A percentile compares a stretch with the other conserved stretches of the same genome.
These are phyloP conservation scores for Daubentonia madagascariensis DNA, from an alignment of 2,113 vertebrate species.

Conservation along the genomic window DNA sequence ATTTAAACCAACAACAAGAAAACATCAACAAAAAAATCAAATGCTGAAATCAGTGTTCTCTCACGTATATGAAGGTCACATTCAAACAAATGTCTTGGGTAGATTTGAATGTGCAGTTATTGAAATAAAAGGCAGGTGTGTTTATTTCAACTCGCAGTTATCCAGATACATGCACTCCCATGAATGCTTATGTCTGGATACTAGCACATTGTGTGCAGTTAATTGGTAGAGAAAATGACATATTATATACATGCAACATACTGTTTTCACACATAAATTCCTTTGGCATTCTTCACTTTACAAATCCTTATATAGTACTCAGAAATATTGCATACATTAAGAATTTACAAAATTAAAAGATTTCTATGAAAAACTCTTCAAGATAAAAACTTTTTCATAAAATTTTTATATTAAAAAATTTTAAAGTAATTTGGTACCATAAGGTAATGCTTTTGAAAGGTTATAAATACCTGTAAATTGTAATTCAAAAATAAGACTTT, in stretches of 20 bases:
- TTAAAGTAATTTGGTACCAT: constrained; percentile 46
- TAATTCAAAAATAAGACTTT: constrained; percentile 54
- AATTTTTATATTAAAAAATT: constrained; percentile 31
- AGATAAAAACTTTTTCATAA: constrained; percentile 55
- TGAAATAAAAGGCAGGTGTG: constrained; percentile 81
- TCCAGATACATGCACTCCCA: constrained; percentile 71
- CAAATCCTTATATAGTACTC: constrained; percentile 38
- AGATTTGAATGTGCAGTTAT: constrained; percentile 82
- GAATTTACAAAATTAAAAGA: constrained; percentile 40
- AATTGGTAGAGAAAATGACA: constrained; percentile 68
- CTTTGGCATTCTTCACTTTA: constrained; percentile 64
- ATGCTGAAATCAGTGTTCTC: constrained; percentile 62
- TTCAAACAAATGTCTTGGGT: constrained; percentile 81
- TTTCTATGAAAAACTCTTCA: constrained; percentile 49
- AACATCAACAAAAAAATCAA: constrained; percentile 61
- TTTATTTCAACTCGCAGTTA: constrained; percentile 78
- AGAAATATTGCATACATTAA: constrained; percentile 14
- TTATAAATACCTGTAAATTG: constrained; percentile 15
- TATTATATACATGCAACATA: constrained; percentile 48
- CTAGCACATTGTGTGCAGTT: constrained; percentile 58
- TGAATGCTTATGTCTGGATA: constrained; percentile 73
- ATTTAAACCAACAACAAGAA: constrained; percentile 68
- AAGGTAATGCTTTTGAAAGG: constrained; percentile 61
- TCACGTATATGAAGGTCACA: constrained; percentile 74
- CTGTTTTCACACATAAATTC: constrained; percentile 68